Base-by-base conservation (phyloP, 2,888 invertebrate species). In the Atethmia centrago region DNA sequence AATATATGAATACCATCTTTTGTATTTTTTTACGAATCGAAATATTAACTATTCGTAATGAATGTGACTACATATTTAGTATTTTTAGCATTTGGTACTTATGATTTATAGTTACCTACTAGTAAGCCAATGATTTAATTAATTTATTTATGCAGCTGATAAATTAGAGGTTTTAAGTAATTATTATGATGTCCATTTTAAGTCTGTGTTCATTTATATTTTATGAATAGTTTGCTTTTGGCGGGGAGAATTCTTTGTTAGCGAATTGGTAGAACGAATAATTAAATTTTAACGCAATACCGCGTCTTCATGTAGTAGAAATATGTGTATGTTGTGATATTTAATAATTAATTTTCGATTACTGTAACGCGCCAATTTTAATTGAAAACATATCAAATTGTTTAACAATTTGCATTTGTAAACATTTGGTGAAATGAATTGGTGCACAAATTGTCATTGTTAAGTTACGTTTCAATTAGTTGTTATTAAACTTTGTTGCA, bases 401-500 rank as follows among this genome's bases (percentile, higher is more conserved):
- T 93, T 86, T 85, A 88, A 93, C 91, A 92, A 92, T 93, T 92
- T 92, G 93, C 89, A 90, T 91, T 91, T 89, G 87, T 74, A 67
- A 83, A 82, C 51, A 49, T 80, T 82, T 79, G 71, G 76, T 77
- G 63, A 79, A 84, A 75, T 66, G n/a, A 70, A 77, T 90, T 87
- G 84, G 87, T 90, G 92, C 91, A 92, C 92, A 91, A 92, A 89
- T 84, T 87, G 86, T 85, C 83, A 88, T 85, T 86, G 85, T 85
- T 86, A 83, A 77, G 84, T 82, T 89, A 71, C 67, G 75, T 87
- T 85, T 83, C 47, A 82, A 86, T 86, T 70, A 79, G 47, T 77
- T 85, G 71, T 84, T 83, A 49, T 71, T 67, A 85, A 88, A 40
- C 89, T 91, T 88, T 90, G 90, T 93, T 93, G 93, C 93, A 93